Percentiles rank a stretch among this genome's conserved stretches.
Conservation (phyloP, 2,888 invertebrate species). For the Busseola fusca region DNA sequence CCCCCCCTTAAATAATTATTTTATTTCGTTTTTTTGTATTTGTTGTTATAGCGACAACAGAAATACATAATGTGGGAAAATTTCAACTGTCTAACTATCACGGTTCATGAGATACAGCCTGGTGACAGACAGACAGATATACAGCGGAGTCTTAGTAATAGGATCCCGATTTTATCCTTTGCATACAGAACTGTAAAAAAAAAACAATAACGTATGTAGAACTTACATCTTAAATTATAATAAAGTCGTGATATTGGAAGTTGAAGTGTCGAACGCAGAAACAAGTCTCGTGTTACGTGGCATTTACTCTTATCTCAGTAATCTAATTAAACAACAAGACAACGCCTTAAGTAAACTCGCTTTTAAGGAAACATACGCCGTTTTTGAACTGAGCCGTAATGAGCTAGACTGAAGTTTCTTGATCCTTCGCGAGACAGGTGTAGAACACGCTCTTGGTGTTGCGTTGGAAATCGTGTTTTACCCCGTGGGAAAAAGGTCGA, state of each 20-base stretch:
- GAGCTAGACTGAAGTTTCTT: slow-evolving; percentile 82
- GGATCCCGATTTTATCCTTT: no score
- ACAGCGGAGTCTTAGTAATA: no score
- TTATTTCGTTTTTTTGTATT: no score
- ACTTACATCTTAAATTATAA: slow-evolving; percentile 58
- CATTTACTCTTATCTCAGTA: slow-evolving; percentile 81
- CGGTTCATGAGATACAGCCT: no score
- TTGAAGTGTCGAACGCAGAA: slow-evolving; percentile 72
- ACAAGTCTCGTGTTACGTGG: slow-evolving; percentile 73
- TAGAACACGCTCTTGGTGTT: slow-evolving; percentile 66
- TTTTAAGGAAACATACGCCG: slow-evolving; percentile 72
- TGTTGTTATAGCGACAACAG: no score
- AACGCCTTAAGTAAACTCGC: slow-evolving; percentile 73
- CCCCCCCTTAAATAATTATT: no score
- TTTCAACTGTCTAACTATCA: no score
- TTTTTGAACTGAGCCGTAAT: slow-evolving; percentile 73
- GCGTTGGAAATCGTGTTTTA: slow-evolving; percentile 67
- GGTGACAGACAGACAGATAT: no score
- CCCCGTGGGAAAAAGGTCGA: slow-evolving; percentile 67
- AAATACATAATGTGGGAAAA: no score
- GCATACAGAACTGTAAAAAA: neutral
- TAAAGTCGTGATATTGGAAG: slow-evolving; percentile 73
- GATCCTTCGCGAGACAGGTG: slow-evolving; percentile 83
- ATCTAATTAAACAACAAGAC: slow-evolving; percentile 80
- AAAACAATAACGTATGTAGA: slow-evolving; percentile 23